Percentiles rank a stretch among this genome's conserved stretches.
Evolutionary conservation across 2,888 invertebrate species (phyloP).

Genomic region (Abrostola triplasia): DNA sequence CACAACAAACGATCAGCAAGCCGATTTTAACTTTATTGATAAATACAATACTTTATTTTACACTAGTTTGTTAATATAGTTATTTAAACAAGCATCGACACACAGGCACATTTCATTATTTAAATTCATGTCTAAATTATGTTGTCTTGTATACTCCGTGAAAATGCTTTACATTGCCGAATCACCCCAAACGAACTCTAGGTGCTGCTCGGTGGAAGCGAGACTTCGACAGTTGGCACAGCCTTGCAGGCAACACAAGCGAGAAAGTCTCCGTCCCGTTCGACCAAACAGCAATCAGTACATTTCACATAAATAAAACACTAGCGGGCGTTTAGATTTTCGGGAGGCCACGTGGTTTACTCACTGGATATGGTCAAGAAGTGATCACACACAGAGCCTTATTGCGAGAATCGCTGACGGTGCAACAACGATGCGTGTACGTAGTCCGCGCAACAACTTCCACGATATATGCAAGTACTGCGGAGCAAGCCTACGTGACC

Average conservation of each 20-base stretch:
- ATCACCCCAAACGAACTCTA: slow-evolving; percentile 69
- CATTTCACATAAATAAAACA: slow-evolving; percentile 55
- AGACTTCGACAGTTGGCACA: slow-evolving; percentile 40
- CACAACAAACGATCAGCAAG: slow-evolving; percentile 43
- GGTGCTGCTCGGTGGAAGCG: slow-evolving; percentile 27
- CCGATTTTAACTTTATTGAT: slow-evolving; percentile 43
- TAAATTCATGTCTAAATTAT: slow-evolving; percentile 54
- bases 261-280: slow-evolving; percentile 23
- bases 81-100: slow-evolving; percentile 63
- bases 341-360: slow-evolving; percentile 37
- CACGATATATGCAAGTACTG: slow-evolving; percentile 8
- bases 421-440: slow-evolving; percentile 9
- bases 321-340: slow-evolving; percentile 53
- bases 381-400: slow-evolving; percentile 20
- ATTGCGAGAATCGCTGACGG: slow-evolving; percentile 21
- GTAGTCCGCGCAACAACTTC: slow-evolving; percentile 12
- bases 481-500: slow-evolving; percentile 19
- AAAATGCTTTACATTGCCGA: slow-evolving; percentile 75
- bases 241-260: slow-evolving; percentile 37
- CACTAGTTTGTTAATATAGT: slow-evolving; percentile 57
- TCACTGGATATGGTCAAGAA: slow-evolving; percentile 19
- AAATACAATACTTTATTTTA: slow-evolving; percentile 54
- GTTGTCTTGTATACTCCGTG: slow-evolving; percentile 40
- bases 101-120: slow-evolving; percentile 72
- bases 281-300: slow-evolving; percentile 51